Conservation (phyloP, 2,113 vertebrate species). For the Potamarius usumacintae region DNA sequence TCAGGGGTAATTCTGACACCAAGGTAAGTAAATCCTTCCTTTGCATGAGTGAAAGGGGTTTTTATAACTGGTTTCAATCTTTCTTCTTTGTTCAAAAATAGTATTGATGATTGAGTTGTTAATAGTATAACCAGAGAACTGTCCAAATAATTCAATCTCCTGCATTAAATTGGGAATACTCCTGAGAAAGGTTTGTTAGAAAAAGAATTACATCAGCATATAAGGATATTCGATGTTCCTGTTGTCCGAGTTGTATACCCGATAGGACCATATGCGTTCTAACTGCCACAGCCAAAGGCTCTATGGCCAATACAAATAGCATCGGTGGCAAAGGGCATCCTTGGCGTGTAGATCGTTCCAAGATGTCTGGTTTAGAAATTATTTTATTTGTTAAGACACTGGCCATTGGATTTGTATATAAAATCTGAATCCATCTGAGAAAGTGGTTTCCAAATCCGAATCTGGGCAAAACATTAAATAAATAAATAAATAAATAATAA, state of each 20-base stretch:
- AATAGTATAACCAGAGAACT: neutral
- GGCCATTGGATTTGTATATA: neutral
- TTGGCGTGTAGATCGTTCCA: neutral
- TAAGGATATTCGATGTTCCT: conserved; percentile 17
- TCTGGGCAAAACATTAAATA: no score
- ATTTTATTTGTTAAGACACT: conserved; percentile 14
- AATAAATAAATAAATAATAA: no score
- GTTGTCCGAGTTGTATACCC: neutral
- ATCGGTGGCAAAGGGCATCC: neutral
- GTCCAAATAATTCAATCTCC: neutral
- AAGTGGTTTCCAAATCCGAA: no score
- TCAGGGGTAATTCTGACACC: neutral
- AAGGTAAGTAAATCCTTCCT: neutral
- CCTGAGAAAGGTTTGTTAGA: neutral
- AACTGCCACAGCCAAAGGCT: neutral
- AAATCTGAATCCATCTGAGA: conserved; percentile 14
- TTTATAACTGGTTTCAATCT: neutral
- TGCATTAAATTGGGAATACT: neutral
- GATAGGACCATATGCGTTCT: neutral
- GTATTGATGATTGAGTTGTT: neutral
- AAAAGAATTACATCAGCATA: conserved; percentile 20
- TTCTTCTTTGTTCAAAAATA: neutral
- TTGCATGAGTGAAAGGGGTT: conserved; percentile 1
- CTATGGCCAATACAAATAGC: neutral
- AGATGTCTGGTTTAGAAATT: conserved; percentile 4